These are phyloP conservation scores for Steinernema scapterisci DNA, from an alignment of 2,888 invertebrate species.

Conservation along the genomic window DNA sequence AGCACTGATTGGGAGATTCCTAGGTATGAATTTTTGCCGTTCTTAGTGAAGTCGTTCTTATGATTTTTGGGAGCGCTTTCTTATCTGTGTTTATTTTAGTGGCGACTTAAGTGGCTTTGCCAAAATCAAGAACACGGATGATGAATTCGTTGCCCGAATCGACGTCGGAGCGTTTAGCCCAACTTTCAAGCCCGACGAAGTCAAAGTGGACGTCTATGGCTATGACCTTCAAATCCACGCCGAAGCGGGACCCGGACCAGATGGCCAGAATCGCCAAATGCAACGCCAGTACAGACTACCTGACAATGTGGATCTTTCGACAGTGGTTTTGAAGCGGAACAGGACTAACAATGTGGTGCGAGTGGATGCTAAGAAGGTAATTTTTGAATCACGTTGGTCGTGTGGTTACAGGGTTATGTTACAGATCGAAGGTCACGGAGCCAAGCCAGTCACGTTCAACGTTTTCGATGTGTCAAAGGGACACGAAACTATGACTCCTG, in stretches of 20 bases:
- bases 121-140: slow-evolving; percentile 14
- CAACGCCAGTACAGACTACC: slow-evolving; percentile 43
- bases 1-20: slow-evolving; percentile 23
- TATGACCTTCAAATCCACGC: slow-evolving; percentile 42
- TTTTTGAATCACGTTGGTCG: too few species aligned
- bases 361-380: slow-evolving; percentile 13
- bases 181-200: background rate
- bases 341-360: background rate
- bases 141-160: slow-evolving; percentile 3
- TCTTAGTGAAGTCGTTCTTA: background rate
- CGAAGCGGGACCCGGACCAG: slow-evolving; percentile 38
- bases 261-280: slow-evolving; percentile 35
- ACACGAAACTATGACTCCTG: too few species aligned
- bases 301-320: slow-evolving; percentile 41
- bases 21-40: background rate
- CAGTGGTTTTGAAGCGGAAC: slow-evolving; percentile 35
- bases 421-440: too few species aligned
- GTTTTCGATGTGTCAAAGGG: too few species aligned
- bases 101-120: background rate
- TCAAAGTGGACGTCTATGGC: slow-evolving; percentile 35
- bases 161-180: background rate
- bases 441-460: too few species aligned
- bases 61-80: too few species aligned
- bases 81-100: background rate
- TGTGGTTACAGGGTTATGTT: too few species aligned